Percentiles rank a stretch among this genome's conserved stretches.
phyloP scores from a whole-genome alignment of 2,797 vertebrate genomes.

The Mus minutoides region DNA sequence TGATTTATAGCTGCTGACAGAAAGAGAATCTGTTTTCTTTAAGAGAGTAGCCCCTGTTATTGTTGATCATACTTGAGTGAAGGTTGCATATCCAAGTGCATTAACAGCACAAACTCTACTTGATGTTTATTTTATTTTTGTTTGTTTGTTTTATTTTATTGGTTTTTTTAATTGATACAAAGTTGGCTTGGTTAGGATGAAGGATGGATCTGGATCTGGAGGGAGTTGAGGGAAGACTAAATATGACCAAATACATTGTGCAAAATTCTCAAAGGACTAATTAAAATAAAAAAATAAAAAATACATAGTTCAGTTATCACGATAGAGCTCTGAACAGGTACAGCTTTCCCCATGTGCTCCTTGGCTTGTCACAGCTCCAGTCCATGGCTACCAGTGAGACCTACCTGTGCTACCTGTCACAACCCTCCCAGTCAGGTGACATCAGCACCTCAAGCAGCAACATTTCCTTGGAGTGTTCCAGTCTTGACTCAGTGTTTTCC shows the following conservation, averaged over 20 bases:
- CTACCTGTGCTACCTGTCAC: background rate
- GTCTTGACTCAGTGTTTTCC: background rate
- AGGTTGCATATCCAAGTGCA: background rate
- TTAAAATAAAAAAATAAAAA: background rate
- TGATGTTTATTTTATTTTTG: background rate
- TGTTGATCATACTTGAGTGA: background rate
- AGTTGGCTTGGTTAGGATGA: background rate
- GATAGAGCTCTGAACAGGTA: constrained; percentile 55
- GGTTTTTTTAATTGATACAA: background rate
- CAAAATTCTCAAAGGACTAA: background rate
- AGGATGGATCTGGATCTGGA: background rate
- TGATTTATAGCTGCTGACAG: background rate
- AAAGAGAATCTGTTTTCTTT: background rate
- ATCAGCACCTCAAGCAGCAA: background rate
- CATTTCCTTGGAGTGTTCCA: background rate
- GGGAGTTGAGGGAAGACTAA: background rate
- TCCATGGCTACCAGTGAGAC: background rate
- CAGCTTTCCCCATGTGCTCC: constrained; percentile 13
- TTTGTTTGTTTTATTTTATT: background rate
- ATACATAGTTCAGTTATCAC: background rate
- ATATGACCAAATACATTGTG: background rate
- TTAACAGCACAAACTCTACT: background rate
- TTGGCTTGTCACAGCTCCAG: background rate
- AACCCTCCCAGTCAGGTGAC: background rate
- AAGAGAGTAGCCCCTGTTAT: background rate